phyloP scores from a whole-genome alignment of 2,113 vertebrate genomes.

The Brienomyrus brachyistius region DNA sequence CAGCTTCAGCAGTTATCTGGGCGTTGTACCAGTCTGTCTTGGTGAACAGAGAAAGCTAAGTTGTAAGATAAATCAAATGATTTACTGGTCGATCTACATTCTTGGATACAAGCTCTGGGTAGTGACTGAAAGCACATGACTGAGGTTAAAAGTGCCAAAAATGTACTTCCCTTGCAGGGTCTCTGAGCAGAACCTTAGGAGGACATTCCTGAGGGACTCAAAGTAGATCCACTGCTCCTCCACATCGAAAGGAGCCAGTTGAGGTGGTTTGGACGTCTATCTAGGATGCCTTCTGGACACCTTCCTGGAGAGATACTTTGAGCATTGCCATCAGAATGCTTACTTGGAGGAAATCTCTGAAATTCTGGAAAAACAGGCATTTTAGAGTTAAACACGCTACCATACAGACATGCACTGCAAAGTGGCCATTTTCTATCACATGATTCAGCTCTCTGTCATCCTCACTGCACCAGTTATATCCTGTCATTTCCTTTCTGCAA shows the following conservation, averaged over 20 bases:
- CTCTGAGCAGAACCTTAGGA: not conserved
- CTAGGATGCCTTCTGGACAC: not conserved
- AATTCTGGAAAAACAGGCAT: not conserved
- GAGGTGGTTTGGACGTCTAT: not conserved
- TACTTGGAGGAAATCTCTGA: not conserved
- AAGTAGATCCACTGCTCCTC: too few relatives aligned
- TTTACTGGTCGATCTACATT: not conserved
- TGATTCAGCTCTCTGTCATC: not conserved
- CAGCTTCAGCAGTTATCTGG: not conserved
- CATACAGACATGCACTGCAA: not conserved
- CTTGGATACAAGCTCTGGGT: not conserved
- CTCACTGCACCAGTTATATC: not conserved
- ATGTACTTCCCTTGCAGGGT: not conserved
- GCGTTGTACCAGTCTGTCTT: not conserved
- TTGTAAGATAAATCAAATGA: not conserved
- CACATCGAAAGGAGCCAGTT: not conserved
- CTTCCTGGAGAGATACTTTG: not conserved
- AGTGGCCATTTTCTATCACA: not conserved
- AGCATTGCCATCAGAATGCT: not conserved
- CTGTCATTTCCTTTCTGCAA: not conserved
- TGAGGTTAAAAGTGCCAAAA: not conserved
- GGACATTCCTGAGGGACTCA: not conserved
- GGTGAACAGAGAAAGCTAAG: not conserved
- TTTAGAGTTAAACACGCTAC: not conserved
- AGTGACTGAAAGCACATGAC: not conserved